Base-by-base conservation (phyloP, 2,888 invertebrate species). In the Andrena marginata region DNA sequence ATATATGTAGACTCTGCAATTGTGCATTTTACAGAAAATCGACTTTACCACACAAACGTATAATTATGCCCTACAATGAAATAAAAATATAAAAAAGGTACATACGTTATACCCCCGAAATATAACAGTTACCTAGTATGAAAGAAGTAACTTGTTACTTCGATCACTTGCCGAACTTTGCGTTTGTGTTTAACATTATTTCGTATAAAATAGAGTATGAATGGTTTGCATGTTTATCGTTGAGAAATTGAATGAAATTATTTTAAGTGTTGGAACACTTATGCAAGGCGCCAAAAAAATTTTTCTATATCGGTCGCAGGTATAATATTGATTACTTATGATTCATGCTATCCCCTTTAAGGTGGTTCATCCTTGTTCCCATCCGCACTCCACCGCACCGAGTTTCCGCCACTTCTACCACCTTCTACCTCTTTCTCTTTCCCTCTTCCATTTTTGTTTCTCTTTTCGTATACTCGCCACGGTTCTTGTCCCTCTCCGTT, bases 241-340 rank as follows among this genome's bases (percentile, higher is more conserved):
- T 49, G 6, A 20, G 10, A 62, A 6, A 59, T 6, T n/a, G 42
- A 42, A 59, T 7, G 2, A 49, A 62, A 80, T 60, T 60, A 56
- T 26, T 56, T 56, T 13, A 42, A 42, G 42, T 42, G 42, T 16
- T 13, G 20, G 56, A 1, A 26, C 56, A 56, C 56, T 56, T 68
- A 56, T 64, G 68, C 31, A 26, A 56, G 26, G 71, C 31, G 26
- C 4, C 42, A 26, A 77, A 82, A 82, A 56, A 82, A 82, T 77
- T 78, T 80, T 83, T 78, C 76, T 85, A 78, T 87, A 89, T 87
- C 89, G 86, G 87, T 88, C 85, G 90, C 85, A 89, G 89, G 89
- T 91, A 91, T 86, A 86, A 92, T 93, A 93, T 94, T 93, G 93
- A 94, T 94, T 93, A 92, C 92, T 92, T 91, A 89, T 89, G 90